Evolutionary conservation across 2,797 vertebrate genomes (phyloP), one percentile per base, ranked within the genome.

Genomic region (Thunnus albacares): DNA sequence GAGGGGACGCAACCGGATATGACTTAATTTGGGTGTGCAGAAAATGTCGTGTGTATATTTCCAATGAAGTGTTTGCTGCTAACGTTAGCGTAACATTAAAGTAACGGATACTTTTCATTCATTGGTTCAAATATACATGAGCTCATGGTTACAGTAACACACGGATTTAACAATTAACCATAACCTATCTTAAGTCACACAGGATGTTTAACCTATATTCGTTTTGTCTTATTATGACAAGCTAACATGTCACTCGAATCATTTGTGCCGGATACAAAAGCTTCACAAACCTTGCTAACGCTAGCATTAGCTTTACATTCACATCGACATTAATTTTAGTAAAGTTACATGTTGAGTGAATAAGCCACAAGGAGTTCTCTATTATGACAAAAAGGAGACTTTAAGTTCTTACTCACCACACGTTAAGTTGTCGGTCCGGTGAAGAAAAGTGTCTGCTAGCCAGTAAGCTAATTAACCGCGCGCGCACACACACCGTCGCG

Each of bases 401-500:
- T 49, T 3, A 5, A 55, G 28, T 26, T 2, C 2, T 41, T 12
- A 59, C 94, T 94, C 55, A 95, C 94, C 94, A 93, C 89, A 81
- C 82, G 87, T 73, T 73, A 57, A 51, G 62, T 74, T 64, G 55
- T 82, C 53, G 17, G 53, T 80, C 70, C 7, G 0, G 62, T 20
- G 67, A 59, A 83, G 73, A 88, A 85, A 15, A 17, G 13, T 0
- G 49, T 47, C 24, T 4, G 76, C 63, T 85, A 86, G 76, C 81
- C 63, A 9, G 30, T 86, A 85, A 93, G 90, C 89, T 92, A 93
- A 92, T 86, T 83, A 89, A 66, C 12, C 43, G 88, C 91, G 92
- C 82, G 82, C 83, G 69, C 79, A 61, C 89, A 24, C 59, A 24
- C 9, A 73, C 33, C 2, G 53, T 70, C 86, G 87, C 90, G 93